Conservation (phyloP, 2,888 invertebrate species). For the Alloscopus bannaensis region DNA sequence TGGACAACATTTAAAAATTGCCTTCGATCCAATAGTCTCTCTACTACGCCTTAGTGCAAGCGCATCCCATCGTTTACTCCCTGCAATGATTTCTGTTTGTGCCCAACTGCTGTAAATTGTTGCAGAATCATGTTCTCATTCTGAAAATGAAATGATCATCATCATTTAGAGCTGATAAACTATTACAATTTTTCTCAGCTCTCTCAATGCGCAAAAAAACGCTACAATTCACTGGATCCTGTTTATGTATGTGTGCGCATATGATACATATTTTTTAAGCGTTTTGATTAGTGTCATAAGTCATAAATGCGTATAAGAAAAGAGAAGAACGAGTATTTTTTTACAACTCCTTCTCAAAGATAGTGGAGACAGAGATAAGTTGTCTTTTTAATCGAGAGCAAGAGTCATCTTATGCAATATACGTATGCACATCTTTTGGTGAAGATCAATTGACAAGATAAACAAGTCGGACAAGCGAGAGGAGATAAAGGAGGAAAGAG, state of each 20-base stretch:
- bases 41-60: neutral
- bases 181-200: too few species aligned
- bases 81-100: neutral
- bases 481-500: too few species aligned
- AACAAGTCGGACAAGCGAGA: constrained; percentile 54
- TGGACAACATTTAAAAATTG: constrained; percentile 50
- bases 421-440: constrained; percentile 1
- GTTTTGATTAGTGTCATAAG: constrained; percentile 9
- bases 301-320: constrained; percentile 1
- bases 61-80: neutral
- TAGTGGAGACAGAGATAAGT: too few species aligned
- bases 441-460: constrained; percentile 58
- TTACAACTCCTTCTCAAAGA: neutral
- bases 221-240: constrained; percentile 4
- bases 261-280: too few species aligned
- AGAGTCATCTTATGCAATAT: too few species aligned
- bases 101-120: constrained; percentile 27
- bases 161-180: constrained; percentile 24
- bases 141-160: constrained; percentile 40
- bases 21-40: constrained; percentile 6
- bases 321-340: constrained; percentile 15
- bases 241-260: neutral
- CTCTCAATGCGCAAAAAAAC: too few species aligned
- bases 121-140: constrained; percentile 46
- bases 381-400: too few species aligned